Evolutionary conservation across 2,888 invertebrate genomes (phyloP).

Genomic region (Plagodis pulveraria): DNA sequence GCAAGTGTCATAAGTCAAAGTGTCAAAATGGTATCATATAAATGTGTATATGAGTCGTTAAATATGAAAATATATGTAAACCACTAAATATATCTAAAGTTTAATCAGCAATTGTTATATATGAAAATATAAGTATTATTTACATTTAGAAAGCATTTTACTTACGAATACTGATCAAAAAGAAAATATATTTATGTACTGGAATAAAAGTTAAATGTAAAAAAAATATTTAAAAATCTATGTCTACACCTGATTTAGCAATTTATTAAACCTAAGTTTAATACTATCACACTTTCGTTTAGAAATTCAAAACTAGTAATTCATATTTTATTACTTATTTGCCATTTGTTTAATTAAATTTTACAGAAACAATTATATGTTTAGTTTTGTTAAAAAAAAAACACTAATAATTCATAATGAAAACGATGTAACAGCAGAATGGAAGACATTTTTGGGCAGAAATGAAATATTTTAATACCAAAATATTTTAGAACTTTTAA

Average conservation of each 20-base stretch:
- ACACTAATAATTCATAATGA: too few species aligned
- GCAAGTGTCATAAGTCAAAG: slow-evolving; percentile 72
- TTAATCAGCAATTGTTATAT: slow-evolving; percentile 23
- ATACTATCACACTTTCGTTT: slow-evolving; percentile 62
- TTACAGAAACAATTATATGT: too few species aligned
- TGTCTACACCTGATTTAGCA: slow-evolving; percentile 20
- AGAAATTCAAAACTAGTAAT: slow-evolving; percentile 12
- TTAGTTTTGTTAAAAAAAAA: too few species aligned
- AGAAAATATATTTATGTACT: slow-evolving; percentile 47
- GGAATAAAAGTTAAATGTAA: slow-evolving; percentile 46
- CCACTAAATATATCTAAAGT: slow-evolving; percentile 20
- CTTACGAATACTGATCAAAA: slow-evolving; percentile 69
- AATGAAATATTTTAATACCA: too few species aligned
- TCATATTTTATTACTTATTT: slow-evolving; percentile 3
- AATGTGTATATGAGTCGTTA: slow-evolving; percentile 23
- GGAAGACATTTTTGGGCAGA: too few species aligned
- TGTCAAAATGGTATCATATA: slow-evolving; percentile 51
- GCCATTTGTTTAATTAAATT: slow-evolving; percentile 2
- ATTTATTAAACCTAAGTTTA: slow-evolving; percentile 40
- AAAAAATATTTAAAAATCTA: slow-evolving; percentile 32
- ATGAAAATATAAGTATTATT: slow-evolving; percentile 76
- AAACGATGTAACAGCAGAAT: too few species aligned
- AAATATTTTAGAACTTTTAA: not conserved
- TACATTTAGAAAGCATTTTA: slow-evolving; percentile 65
- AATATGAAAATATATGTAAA: slow-evolving; percentile 74